Evolutionary conservation across 37 sponge, comb jelly and placozoan genomes (phyloP), one percentile per base, ranked within the genome.

Genomic region (Tethya wilhelma): DNA sequence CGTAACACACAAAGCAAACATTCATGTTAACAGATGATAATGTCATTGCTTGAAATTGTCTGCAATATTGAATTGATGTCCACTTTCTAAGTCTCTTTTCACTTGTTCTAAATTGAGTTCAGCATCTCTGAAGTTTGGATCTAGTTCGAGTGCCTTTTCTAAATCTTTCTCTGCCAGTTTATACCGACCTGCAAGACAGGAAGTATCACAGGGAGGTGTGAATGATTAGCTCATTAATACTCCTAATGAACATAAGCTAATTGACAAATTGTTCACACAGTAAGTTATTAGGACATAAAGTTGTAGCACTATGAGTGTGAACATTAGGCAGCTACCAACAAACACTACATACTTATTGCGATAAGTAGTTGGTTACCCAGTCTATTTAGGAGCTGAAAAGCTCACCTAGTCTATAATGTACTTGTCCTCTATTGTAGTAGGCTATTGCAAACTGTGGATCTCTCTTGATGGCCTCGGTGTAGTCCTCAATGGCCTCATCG

Each of bases 401-500:
- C 86, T 73, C 30, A 95, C 97, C 97, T 64, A 96, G 72, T 57
- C 97, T 69, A 67, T 96, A 96, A 25, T 91, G 92, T 20, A 96
- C 77, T 60, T 91, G 95, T 69, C 97, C 97, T 45, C 97, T 91
- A 66, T 96, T 96, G 70, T 96, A 96, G 67, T 80, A 94, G 4
- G 97, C 92, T 25, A 96, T 84, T 41, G 91, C 64, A 29, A 94
- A 82, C 20, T 64, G 36, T 9, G 78, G 86, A 40, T 96, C 74
- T 32, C 70, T 29, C 31, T 67, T 42, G 23, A 96, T 88, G 2
- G 97, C 89, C 56, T 87, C 58, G 0, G 84, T 81, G 71, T 96
- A 96, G 84, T 96, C 97, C 37, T 65, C 71, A 41, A 94, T 88
- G n/a, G 97, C 97, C 4, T 73, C 88, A 63, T 87, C 65, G 75